These are phyloP conservation scores for Bombus fervidus DNA, from an alignment of 1,140 invertebrate species.

Conservation along the genomic window DNA sequence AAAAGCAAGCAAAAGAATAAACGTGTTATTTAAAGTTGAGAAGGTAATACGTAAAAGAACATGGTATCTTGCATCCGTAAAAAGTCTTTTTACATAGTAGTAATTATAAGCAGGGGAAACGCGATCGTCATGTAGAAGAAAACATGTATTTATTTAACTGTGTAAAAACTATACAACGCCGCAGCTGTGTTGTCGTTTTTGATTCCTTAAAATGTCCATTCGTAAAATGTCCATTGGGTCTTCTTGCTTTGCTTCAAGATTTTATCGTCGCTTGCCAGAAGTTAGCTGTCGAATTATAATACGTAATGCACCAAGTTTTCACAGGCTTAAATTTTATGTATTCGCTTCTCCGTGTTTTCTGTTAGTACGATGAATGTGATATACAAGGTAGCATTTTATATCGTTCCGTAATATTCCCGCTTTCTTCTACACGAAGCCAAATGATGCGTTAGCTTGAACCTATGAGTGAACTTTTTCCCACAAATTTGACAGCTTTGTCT, in stretches of 20 bases:
- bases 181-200: no score
- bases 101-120: not conserved
- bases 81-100: not conserved
- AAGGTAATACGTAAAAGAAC: not conserved
- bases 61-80: not conserved
- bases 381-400: not conserved
- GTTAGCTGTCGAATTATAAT: not conserved
- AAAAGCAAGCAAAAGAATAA: conserved; percentile 23
- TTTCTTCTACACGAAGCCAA: conserved; percentile 62
- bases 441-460: conserved; percentile 75
- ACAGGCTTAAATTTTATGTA: not conserved
- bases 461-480: conserved; percentile 77
- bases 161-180: conserved; percentile 30
- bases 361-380: not conserved
- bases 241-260: not conserved
- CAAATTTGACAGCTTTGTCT: conserved; percentile 78
- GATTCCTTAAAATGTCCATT: no score
- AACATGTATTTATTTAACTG: conserved; percentile 27
- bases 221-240: not conserved
- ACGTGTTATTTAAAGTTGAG: conserved; percentile 17
- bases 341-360: not conserved
- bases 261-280: not conserved
- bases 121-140: not conserved
- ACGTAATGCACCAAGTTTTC: not conserved
- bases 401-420: not conserved